phyloP scores from a whole-genome alignment of 1,140 invertebrate genomes.

The Tetragonula clypearis region DNA sequence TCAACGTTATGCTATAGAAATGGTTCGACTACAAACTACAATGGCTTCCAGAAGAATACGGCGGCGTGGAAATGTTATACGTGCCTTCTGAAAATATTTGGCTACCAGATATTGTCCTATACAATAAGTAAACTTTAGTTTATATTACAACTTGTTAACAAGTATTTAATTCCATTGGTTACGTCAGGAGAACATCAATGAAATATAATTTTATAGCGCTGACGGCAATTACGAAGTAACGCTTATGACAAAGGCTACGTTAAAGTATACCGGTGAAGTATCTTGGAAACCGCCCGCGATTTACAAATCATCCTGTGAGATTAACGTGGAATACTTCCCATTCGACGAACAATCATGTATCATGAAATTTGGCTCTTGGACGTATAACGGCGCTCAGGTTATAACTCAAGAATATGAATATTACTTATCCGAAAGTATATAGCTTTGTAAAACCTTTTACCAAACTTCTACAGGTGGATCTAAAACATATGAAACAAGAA shows the following conservation, averaged over 20 bases:
- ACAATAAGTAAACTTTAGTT: conserved; percentile 88
- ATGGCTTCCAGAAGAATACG: conserved; percentile 97
- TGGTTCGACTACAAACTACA: conserved; percentile 96
- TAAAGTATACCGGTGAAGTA: conserved; percentile 94
- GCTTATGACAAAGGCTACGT: conserved; percentile 97
- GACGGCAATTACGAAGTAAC: conserved; percentile 99
- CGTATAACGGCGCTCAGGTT: conserved; percentile 94
- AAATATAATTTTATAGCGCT: conserved; percentile 83
- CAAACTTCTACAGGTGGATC: conserved; percentile 86
- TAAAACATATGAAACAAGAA: conserved; percentile 93
- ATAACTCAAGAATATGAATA: conserved; percentile 26
- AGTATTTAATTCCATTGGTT: neutral
- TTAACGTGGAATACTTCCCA: conserved; percentile 97
- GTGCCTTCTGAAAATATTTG: conserved; percentile 96
- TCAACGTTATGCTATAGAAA: conserved; percentile 84
- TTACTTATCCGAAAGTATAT: conserved; percentile 15
- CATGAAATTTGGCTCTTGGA: conserved; percentile 99
- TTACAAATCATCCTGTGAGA: conserved; percentile 98
- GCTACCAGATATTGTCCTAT: conserved; percentile 94
- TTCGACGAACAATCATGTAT: conserved; percentile 96
- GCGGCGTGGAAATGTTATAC: conserved; percentile 95
- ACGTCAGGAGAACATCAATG: neutral
- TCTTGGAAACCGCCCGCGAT: conserved; percentile 99
- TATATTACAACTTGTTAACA: neutral
- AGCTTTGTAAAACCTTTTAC: conserved; percentile 54